Evolutionary conservation across 2,113 vertebrate species (phyloP).

Genomic region (Calidris pugnax): DNA sequence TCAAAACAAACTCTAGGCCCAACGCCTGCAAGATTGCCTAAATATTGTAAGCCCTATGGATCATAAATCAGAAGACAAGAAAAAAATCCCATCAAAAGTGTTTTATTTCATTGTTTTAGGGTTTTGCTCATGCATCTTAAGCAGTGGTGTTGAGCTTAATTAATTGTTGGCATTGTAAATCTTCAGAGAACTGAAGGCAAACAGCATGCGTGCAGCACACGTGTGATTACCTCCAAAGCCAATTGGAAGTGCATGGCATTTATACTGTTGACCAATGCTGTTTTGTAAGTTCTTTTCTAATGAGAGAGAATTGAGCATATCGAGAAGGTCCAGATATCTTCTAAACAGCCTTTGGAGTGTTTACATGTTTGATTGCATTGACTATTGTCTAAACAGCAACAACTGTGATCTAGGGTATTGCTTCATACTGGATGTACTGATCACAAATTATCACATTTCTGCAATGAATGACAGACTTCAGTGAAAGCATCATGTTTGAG

Average conservation of each 20-base stretch:
- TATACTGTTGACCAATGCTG: not conserved
- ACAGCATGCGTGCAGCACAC: not conserved
- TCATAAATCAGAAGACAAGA: conserved; percentile 21
- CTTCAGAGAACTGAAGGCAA: not conserved
- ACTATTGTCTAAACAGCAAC: not conserved
- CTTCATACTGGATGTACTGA: not conserved
- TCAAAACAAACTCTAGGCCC: not conserved
- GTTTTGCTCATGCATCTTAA: not conserved
- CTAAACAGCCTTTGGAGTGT: not conserved
- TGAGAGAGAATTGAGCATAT: not conserved
- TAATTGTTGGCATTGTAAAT: not conserved
- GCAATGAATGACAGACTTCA: not conserved
- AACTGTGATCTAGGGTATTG: not conserved
- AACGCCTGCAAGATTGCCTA: not conserved
- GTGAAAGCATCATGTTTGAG: not conserved
- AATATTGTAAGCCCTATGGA: not conserved
- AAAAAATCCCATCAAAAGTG: conserved; percentile 19
- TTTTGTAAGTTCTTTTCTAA: not conserved
- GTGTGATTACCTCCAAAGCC: not conserved
- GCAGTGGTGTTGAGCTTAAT: not conserved
- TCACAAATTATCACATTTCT: not conserved
- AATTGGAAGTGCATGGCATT: not conserved
- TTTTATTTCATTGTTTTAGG: conserved; percentile 5
- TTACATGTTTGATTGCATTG: not conserved
- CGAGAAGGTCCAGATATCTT: not conserved